Evolutionary conservation across 1,140 invertebrate species (phyloP), one percentile per base, ranked within the genome.

Genomic region (Polypedilum vanderplanki): DNA sequence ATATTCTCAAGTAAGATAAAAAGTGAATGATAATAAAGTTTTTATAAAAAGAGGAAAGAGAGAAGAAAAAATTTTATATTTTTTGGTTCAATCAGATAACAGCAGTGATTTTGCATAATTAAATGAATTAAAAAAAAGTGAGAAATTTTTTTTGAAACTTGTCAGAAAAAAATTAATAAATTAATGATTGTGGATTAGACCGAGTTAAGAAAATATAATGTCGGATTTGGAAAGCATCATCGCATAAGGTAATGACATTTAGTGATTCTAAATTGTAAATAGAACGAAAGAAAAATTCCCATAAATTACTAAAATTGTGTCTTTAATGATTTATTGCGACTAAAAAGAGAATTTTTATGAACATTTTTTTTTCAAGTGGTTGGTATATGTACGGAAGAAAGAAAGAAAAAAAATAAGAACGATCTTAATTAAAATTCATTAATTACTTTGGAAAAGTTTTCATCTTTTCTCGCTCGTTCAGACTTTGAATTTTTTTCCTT

Each of bases 21-120:
- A 57, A 57, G 46, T 57, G 46, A 57, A 57, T 57, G 46, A 57
- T 57, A 57, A 57, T 57, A 57, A 57, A 57, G n/a, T n/a, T 57
- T 57, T 33, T 33, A 3, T 33, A 5, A 3, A 33, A 1, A 57
- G 8, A 46, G 4, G 4, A 46, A 46, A 46, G 41, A 46, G 15
- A 46, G 15, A 46, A 46, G 8, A 46, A 46, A 46, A n/a, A n/a
- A n/a, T n/a, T 33, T 46, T 46, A 46, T 41, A 41, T 41, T 46
- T 46, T 15, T 33, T 33, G 24, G 24, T 33, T 33, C 1, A 33
- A 33, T 33, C 24, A 33, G 41, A 46, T 46, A 57, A 57, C 4
- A 57, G 24, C 12, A 57, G 46, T 57, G 46, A 57, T 57, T 57
- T 57, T 57, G 10, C 46, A 57, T 57, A n/a, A 57, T 57, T 57